Base-by-base conservation (phyloP, 2,113 vertebrate species). In the Prochilodus magdalenae region DNA sequence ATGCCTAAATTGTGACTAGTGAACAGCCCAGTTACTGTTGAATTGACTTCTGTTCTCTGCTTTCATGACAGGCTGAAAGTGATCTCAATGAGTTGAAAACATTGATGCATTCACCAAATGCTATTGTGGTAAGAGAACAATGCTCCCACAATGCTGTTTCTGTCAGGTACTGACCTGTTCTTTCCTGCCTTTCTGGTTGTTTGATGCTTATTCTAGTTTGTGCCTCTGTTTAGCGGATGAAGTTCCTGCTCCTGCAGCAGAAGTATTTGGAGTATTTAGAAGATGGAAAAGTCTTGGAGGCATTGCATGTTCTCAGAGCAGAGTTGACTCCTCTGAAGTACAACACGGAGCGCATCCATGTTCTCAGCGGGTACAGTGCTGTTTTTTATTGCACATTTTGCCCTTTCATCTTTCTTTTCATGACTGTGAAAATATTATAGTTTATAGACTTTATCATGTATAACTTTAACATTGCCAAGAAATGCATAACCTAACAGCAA, bases 221-320 rank as follows among this genome's bases (percentile, higher is more conserved):
- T 40, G 7, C 20, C 60, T 47, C 75, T 94, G 83, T 90, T 87
- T 90, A 99, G 98, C 95, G 96, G 89, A 99, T 99, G 98, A 98
- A 98, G 95, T 99, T 99, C 93, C 92, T 99, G 86, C 94, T 99
- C 92, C 94, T 99, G 90, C 97, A 99, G 94, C 98, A 99, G 93
- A 99, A 99, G 91, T 99, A 99, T 91, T 93, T 99, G 92, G 97
- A 99, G 84, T 98, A 97, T 89, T 94, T 99, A 91, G 98, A 99
- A 93, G 98, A 99, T 59, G 97, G 96, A 80, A 99, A 98, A 89
- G 96, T 99, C 85, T 93, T 99, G 90, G 98, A 99, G 91, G 98
- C 98, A 7, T 95, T 99, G 89, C 97, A 98, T 53, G 97, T 98
- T 80, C 95, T 98, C 33, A 91, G 97, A 90, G 96, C 96, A 20